Conservation (phyloP, 2,888 invertebrate species). For the Lymantria dispar region DNA sequence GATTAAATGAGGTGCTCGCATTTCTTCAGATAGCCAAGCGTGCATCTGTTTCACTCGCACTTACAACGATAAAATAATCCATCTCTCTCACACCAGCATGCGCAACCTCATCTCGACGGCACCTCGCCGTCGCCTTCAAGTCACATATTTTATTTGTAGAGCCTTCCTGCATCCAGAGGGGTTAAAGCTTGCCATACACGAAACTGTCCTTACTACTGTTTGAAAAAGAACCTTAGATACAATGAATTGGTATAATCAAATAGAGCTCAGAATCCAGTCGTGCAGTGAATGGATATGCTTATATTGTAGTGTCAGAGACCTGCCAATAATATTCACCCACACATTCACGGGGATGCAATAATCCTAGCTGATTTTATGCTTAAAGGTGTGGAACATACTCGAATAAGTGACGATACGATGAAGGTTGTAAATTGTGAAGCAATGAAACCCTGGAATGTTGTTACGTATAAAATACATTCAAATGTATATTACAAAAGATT, state of each 20-base stretch:
- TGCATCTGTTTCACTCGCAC: conserved; percentile 50
- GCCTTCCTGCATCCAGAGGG: conserved; percentile 78
- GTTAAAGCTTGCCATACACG: conserved; percentile 66
- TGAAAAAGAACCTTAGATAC: conserved; percentile 32
- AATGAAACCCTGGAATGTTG: conserved; percentile 50
- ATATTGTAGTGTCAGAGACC: conserved; percentile 63
- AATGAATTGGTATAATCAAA: conserved; percentile 24
- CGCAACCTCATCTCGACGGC: conserved; percentile 76
- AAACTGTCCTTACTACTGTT: conserved; percentile 40
- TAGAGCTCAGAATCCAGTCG: conserved; percentile 36
- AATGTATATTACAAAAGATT: conserved; percentile 39
- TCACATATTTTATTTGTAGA: conserved; percentile 82
- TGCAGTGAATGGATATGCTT: conserved; percentile 51
- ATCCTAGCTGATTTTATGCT: conserved; percentile 69
- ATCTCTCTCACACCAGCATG: conserved; percentile 59
- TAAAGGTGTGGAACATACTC: conserved; percentile 47
- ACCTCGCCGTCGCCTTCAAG: conserved; percentile 79
- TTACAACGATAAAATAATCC: conserved; percentile 16
- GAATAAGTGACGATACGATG: conserved; percentile 51
- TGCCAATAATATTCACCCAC: conserved; percentile 79
- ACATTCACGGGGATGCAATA: conserved; percentile 65
- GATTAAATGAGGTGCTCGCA: conserved; percentile 82
- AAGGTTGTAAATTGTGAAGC: conserved; percentile 53
- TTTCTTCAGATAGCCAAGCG: conserved; percentile 78
- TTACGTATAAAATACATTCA: conserved; percentile 43